Evolutionary conservation across 2,797 vertebrate genomes (phyloP).

Genomic region (Onychomys arenicola): DNA sequence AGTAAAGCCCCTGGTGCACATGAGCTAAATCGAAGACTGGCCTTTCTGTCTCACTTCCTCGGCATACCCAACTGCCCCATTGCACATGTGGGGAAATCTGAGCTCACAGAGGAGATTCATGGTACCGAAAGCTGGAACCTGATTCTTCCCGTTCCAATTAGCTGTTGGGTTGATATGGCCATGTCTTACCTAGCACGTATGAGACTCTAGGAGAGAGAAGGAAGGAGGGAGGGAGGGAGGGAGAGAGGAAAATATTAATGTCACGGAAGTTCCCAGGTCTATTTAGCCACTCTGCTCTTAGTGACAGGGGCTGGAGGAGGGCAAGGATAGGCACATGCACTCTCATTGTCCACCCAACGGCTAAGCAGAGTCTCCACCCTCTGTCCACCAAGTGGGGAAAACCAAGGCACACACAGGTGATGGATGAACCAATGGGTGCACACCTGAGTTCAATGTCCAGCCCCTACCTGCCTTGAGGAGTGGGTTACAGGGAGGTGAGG

Average conservation of each 20-base stretch:
- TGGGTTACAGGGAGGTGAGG: background rate
- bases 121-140: background rate
- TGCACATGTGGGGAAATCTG: background rate
- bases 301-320: background rate
- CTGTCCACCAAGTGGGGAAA: background rate
- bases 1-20: background rate
- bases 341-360: accelerated
- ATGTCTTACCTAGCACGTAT: background rate
- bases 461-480: accelerated
- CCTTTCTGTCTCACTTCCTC: background rate
- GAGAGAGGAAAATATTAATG: background rate
- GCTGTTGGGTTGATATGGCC: background rate
- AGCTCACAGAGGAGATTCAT: background rate
- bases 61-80: background rate
- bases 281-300: background rate
- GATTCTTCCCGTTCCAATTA: background rate
- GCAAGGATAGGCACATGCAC: no score
- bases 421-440: accelerated
- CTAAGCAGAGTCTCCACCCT: background rate
- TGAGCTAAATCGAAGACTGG: background rate
- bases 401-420: accelerated
- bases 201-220: background rate
- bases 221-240: background rate
- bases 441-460: background rate
- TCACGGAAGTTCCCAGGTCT: background rate